A percentile compares a stretch with the other conserved stretches of the same genome.
These are phyloP conservation scores for Andrena praecox DNA, from an alignment of 2,888 invertebrate species.

Conservation along the genomic window DNA sequence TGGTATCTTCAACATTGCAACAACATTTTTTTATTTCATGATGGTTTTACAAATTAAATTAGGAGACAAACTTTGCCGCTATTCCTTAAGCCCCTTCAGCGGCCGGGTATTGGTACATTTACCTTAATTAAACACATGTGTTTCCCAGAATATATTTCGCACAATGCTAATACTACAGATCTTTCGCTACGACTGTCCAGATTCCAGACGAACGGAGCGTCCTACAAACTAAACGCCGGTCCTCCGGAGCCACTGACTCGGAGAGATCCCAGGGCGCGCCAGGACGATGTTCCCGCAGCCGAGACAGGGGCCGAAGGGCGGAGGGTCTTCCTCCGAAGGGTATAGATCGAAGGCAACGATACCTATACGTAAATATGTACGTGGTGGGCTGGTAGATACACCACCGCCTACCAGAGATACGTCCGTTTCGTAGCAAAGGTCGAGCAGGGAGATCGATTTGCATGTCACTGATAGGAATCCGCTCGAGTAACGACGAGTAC, in stretches of 20 bases:
- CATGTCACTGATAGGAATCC: conserved; percentile 77
- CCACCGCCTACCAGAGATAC: conserved; percentile 62
- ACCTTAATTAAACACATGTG: too few relatives aligned
- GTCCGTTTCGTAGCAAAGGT: conserved; percentile 66
- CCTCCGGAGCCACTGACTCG: not conserved
- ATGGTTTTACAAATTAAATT: too few relatives aligned
- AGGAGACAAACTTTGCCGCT: too few relatives aligned
- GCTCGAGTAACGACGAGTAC: conserved; percentile 66
- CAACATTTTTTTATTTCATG: too few relatives aligned
- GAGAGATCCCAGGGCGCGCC: not conserved
- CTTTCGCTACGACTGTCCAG: not conserved
- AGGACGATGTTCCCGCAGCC: conserved; percentile 2
- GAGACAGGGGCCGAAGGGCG: conserved; percentile 30
- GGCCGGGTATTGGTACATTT: too few relatives aligned
- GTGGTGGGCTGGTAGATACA: conserved; percentile 49
- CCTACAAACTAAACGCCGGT: not conserved
- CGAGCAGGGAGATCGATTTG: conserved; percentile 74
- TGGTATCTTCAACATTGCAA: too few relatives aligned
- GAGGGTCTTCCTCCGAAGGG: conserved; percentile 44
- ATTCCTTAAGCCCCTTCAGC: too few relatives aligned
- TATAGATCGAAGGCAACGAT: conserved; percentile 56
- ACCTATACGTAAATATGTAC: conserved; percentile 55
- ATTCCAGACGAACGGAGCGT: not conserved
- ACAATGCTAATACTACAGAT: too few relatives aligned
- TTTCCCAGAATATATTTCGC: too few relatives aligned